A percentile compares a stretch with the other conserved stretches of the same genome.
Conservation (phyloP, 92 coral and sea anemone species). For the Heliopora coerulea region DNA sequence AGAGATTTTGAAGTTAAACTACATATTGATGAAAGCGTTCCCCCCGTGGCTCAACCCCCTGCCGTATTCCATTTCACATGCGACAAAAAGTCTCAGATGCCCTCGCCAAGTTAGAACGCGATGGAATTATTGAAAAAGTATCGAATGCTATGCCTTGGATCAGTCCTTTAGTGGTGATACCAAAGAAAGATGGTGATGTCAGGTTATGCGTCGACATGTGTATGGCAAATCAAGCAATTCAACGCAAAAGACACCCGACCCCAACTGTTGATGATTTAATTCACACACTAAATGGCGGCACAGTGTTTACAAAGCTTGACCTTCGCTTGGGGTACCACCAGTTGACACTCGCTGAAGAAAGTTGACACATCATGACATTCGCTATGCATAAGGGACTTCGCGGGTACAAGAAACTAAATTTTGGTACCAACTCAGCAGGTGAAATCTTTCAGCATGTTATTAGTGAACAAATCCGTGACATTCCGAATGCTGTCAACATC, state of each 20-base stretch:
- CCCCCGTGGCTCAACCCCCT: constrained; percentile 49
- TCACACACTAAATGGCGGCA: constrained; percentile 46
- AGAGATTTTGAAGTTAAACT: constrained; percentile 49
- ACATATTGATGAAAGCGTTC: constrained; percentile 53
- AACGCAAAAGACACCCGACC: constrained; percentile 54
- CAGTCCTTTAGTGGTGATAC: constrained; percentile 56
- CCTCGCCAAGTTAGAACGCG: constrained; percentile 45
- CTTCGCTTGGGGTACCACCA: constrained; percentile 59
- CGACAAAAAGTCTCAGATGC: constrained; percentile 46
- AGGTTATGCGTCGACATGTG: constrained; percentile 59
- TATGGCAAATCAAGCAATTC: constrained; percentile 49
- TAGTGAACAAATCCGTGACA: not conserved
- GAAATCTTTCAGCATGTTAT: constrained; percentile 18
- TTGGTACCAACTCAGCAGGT: constrained; percentile 2
- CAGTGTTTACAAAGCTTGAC: constrained; percentile 55
- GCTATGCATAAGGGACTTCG: constrained; percentile 50
- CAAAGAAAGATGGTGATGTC: constrained; percentile 43
- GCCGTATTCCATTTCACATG: constrained; percentile 54
- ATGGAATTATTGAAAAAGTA: constrained; percentile 52
- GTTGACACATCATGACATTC: constrained; percentile 55
- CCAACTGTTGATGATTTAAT: constrained; percentile 56
- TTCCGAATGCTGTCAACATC: constrained; percentile 2
- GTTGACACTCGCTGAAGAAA: constrained; percentile 45
- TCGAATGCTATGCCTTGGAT: constrained; percentile 62
- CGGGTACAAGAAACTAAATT: constrained; percentile 19